A percentile compares a stretch with the other conserved stretches of the same genome.
Evolutionary conservation across 2,113 vertebrate genomes (phyloP).

Genomic region (Cathartes aura): DNA sequence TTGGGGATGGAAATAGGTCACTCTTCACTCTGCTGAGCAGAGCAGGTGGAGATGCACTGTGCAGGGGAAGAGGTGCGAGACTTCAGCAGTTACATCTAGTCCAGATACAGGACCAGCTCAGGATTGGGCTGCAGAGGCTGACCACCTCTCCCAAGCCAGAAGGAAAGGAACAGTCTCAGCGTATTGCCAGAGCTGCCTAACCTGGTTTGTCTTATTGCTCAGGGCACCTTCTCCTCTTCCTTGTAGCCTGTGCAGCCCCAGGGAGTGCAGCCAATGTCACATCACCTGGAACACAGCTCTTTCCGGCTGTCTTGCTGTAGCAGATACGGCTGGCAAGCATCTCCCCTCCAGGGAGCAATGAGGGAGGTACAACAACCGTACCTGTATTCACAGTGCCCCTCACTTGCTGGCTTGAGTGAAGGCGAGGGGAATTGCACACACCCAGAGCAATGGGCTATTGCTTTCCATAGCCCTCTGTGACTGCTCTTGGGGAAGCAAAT

Average conservation of each 20-base stretch:
- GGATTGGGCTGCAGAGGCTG: neutral
- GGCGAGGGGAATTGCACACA: neutral
- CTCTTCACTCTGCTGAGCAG: neutral
- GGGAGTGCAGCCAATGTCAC: neutral
- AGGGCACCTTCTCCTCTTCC: neutral
- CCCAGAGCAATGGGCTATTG: neutral
- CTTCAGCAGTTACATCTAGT: neutral
- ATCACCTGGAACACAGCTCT: neutral
- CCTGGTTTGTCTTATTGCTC: neutral
- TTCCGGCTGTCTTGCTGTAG: neutral
- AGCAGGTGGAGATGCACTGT: neutral
- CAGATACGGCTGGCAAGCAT: neutral
- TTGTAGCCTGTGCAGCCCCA: neutral
- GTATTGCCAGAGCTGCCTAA: neutral
- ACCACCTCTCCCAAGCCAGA: neutral
- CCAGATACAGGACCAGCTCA: neutral
- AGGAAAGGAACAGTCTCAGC: neutral
- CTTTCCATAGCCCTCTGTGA: neutral
- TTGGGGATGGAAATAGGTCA: neutral
- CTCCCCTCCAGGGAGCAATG: neutral
- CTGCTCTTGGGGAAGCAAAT: neutral
- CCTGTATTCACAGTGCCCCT: neutral
- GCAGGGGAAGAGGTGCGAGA: neutral
- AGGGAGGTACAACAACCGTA: neutral
- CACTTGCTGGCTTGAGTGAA: neutral